phyloP scores from a whole-genome alignment of 2,113 vertebrate species.

The Salminus brasiliensis region DNA sequence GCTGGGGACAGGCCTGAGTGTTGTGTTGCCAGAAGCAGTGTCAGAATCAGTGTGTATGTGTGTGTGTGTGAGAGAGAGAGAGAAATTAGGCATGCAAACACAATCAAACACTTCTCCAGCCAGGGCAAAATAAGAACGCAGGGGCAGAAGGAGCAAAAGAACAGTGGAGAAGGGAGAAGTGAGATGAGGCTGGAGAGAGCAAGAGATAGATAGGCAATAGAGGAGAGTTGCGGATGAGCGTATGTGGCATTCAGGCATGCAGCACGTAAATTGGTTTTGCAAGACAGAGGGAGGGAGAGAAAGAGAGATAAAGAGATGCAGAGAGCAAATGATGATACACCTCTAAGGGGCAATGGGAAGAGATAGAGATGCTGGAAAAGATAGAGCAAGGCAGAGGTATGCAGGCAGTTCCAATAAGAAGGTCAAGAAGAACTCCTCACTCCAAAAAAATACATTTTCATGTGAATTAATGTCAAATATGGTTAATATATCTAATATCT shows the following conservation, averaged over 20 bases:
- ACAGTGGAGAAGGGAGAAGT: neutral
- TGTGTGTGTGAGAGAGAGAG: conserved; percentile 18
- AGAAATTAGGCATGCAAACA: conserved; percentile 36
- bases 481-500: no score
- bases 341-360: neutral
- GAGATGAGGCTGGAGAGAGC: neutral
- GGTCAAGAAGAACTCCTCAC: no score
- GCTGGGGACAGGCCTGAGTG: conserved; percentile 34
- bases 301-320: conserved; percentile 3
- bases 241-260: conserved; percentile 22
- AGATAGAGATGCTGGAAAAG: neutral
- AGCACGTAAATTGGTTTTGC: conserved; percentile 31
- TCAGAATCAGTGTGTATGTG: neutral
- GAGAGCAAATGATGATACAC: neutral
- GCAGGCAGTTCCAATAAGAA: neutral
- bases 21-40: conserved; percentile 48
- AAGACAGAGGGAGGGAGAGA: conserved; percentile 1
- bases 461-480: no score
- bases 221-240: conserved; percentile 20
- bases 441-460: no score
- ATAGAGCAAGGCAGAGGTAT: neutral
- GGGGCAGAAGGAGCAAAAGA: neutral
- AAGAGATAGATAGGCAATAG: neutral
- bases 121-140: conserved; percentile 12
- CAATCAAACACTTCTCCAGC: conserved; percentile 19